Conservation (phyloP, 2,888 invertebrate species). For the Metellina segmentata region DNA sequence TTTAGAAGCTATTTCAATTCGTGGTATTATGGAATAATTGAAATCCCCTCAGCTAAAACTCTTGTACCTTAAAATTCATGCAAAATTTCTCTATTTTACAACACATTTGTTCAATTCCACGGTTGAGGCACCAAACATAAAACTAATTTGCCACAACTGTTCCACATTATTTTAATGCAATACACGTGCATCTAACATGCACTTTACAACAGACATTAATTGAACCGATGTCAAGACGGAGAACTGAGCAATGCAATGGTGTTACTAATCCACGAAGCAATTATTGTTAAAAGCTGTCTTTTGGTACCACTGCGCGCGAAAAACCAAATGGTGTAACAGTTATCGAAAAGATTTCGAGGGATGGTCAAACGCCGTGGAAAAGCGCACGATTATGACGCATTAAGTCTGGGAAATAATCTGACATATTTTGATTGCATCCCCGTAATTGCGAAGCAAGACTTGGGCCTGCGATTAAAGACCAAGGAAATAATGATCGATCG, state of each 20-base stretch:
- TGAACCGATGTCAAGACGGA: neutral
- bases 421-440: conserved; percentile 67
- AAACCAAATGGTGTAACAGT: neutral
- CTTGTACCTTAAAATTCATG: no score
- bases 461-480: conserved; percentile 52
- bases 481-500: conserved; percentile 71
- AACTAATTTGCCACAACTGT: no score
- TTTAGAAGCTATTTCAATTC: no score
- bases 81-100: no score
- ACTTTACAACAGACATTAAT: neutral
- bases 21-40: no score
- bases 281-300: neutral
- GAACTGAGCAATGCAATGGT: neutral
- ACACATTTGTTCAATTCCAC: no score
- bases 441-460: conserved; percentile 51
- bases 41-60: no score
- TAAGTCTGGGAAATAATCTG: conserved; percentile 45
- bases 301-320: neutral
- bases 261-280: neutral
- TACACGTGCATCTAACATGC: neutral
- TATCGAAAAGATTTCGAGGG: neutral
- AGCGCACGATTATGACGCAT: conserved; percentile 51
- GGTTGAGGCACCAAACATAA: no score
- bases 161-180: neutral
- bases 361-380: conserved; percentile 26